phyloP scores from a whole-genome alignment of 2,797 vertebrate species.

The Ctenopoma kingsleyae region DNA sequence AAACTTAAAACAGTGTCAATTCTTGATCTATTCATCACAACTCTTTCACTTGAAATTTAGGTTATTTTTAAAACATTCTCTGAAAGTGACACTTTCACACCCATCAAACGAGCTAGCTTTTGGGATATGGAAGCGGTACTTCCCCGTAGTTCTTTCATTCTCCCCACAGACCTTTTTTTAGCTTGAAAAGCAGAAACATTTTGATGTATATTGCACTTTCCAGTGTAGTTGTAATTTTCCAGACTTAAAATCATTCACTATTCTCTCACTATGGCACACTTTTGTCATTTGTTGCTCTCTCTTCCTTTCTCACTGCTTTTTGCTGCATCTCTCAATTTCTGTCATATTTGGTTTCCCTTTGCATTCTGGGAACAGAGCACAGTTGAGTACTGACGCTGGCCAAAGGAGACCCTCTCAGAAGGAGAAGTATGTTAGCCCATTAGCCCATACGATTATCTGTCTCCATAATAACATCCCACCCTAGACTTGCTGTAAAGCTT shows the following conservation, averaged over 20 bases:
- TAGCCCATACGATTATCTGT: conserved; percentile 62
- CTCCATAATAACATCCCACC: conserved; percentile 76
- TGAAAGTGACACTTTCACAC: conserved; percentile 14
- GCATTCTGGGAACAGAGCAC: conserved; percentile 83
- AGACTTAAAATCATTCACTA: conserved; percentile 4
- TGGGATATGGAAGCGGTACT: conserved; percentile 4
- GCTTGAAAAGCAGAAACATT: background rate
- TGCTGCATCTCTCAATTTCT: conserved; percentile 69
- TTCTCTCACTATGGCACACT: conserved; percentile 36
- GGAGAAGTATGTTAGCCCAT: conserved; percentile 85
- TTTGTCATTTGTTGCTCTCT: conserved; percentile 55
- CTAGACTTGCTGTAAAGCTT: conserved; percentile 54
- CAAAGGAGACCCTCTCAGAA: conserved; percentile 83
- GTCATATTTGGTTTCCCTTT: conserved; percentile 67
- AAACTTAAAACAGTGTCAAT: conserved; percentile 15
- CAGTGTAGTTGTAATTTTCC: background rate
- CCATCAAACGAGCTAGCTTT: conserved; percentile 21
- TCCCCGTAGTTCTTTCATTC: conserved; percentile 5
- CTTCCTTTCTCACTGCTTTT: conserved; percentile 60
- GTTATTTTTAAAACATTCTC: conserved; percentile 17
- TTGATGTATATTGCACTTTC: conserved; percentile 4
- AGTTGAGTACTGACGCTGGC: conserved; percentile 84
- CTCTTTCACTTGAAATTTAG: conserved; percentile 8
- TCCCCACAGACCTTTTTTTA: conserved; percentile 7
- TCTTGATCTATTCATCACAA: conserved; percentile 13